Conservation (phyloP, 2,113 vertebrate species). For the Montifringilla adamsi region DNA sequence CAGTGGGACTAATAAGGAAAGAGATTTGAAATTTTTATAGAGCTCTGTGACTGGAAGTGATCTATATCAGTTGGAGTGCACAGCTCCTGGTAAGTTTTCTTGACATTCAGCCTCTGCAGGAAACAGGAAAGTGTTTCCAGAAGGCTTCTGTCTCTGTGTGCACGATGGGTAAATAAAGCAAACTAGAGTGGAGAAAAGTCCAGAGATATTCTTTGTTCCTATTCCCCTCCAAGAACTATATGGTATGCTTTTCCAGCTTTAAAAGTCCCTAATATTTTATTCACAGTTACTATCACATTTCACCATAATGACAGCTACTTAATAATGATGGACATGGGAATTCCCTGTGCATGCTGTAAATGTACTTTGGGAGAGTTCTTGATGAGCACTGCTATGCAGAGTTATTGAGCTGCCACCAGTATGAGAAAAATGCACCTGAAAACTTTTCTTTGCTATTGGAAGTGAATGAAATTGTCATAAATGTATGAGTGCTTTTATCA, state of each 20-base stretch:
- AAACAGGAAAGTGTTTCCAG: background rate
- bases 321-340: background rate
- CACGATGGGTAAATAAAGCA: background rate
- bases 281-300: background rate
- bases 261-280: background rate
- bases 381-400: background rate
- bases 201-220: background rate
- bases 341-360: background rate
- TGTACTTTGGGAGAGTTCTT: background rate
- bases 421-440: slow-evolving; percentile 4
- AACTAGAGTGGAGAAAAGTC: background rate
- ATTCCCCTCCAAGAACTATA: background rate
- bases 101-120: background rate
- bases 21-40: background rate
- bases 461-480: slow-evolving; percentile 32
- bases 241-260: background rate
- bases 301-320: background rate
- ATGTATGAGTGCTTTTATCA: slow-evolving; percentile 6
- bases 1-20: background rate
- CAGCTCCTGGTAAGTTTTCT: background rate
- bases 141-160: background rate
- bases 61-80: background rate
- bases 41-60: background rate
- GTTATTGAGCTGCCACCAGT: background rate
- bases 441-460: slow-evolving; percentile 16